Percentiles rank a stretch among this genome's conserved stretches.
phyloP scores from a whole-genome alignment of 2,888 invertebrate species.

The Lissocephala sabroskyi region DNA sequence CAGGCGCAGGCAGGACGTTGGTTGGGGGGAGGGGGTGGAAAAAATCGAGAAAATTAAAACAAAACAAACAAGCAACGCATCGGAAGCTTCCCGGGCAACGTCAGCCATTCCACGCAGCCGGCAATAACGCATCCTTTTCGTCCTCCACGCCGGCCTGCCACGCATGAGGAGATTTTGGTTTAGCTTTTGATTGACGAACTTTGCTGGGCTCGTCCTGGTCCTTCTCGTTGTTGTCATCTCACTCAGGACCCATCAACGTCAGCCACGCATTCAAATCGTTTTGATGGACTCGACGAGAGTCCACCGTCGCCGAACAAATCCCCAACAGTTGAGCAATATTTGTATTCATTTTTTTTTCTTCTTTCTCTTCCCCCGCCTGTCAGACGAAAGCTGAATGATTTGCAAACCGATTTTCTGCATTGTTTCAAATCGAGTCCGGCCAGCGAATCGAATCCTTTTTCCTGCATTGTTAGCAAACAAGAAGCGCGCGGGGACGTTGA shows the following conservation, averaged over 20 bases:
- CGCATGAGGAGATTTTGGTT: constrained; percentile 70
- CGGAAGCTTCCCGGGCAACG: constrained; percentile 26
- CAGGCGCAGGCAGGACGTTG: no score
- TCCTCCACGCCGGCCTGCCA: constrained; percentile 55
- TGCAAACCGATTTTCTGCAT: constrained; percentile 59
- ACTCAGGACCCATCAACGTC: constrained; percentile 67
- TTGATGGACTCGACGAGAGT: constrained; percentile 72
- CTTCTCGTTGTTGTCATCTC: constrained; percentile 35
- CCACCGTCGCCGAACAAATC: constrained; percentile 21
- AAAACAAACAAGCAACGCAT: constrained; percentile 60
- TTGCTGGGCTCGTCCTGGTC: constrained; percentile 33
- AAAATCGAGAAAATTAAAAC: constrained; percentile 70
- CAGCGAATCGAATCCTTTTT: no score
- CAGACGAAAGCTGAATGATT: constrained; percentile 35
- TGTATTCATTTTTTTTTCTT: constrained; percentile 67
- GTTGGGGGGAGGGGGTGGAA: constrained; percentile 31
- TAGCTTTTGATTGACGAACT: constrained; percentile 66
- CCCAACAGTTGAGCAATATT: constrained; percentile 51
- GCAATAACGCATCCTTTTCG: constrained; percentile 36
- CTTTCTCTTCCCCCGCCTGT: no score
- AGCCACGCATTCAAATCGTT: constrained; percentile 70
- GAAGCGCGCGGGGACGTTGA: no score
- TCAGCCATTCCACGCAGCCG: constrained; percentile 18
- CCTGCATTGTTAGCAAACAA: constrained; percentile 37
- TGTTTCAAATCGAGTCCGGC: constrained; percentile 52